Evolutionary conservation across 1,140 invertebrate species (phyloP).

Genomic region (Chironomus tepperi): DNA sequence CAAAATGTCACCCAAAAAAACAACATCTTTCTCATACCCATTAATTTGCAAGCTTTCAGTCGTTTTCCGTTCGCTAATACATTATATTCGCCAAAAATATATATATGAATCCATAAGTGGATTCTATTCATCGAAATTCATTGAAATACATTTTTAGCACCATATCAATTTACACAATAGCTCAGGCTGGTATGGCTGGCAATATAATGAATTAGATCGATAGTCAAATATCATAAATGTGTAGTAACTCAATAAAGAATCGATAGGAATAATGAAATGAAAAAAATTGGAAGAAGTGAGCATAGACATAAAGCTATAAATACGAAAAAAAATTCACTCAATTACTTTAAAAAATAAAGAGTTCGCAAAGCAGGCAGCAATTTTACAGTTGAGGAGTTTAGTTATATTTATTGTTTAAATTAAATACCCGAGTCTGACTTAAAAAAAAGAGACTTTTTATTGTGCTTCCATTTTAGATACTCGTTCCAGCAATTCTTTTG

Average conservation of each 20-base stretch:
- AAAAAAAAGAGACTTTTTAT: neutral
- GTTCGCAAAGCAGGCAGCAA: neutral
- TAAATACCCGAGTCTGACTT: neutral
- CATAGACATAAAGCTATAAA: too few relatives aligned
- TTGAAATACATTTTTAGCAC: neutral
- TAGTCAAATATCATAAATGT: neutral
- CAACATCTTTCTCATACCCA: too few relatives aligned
- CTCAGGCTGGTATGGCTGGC: neutral
- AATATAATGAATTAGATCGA: neutral
- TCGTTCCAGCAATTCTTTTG: neutral
- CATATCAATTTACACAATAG: neutral
- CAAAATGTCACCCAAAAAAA: too few relatives aligned
- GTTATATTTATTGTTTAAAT: neutral
- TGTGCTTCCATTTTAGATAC: neutral
- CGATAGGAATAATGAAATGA: neutral
- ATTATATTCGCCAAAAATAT: too few relatives aligned
- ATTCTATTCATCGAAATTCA: too few relatives aligned
- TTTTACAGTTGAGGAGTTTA: slow-evolving; percentile 13
- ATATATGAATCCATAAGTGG: too few relatives aligned
- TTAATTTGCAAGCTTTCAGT: too few relatives aligned
- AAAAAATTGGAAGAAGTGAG: neutral
- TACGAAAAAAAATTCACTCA: neutral
- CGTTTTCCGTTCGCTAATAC: too few relatives aligned
- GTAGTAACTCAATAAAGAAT: neutral
- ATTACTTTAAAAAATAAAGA: neutral